Evolutionary conservation across 2,113 vertebrate genomes (phyloP), one percentile per base, ranked within the genome.

Genomic region (Planiliza haematocheilus): DNA sequence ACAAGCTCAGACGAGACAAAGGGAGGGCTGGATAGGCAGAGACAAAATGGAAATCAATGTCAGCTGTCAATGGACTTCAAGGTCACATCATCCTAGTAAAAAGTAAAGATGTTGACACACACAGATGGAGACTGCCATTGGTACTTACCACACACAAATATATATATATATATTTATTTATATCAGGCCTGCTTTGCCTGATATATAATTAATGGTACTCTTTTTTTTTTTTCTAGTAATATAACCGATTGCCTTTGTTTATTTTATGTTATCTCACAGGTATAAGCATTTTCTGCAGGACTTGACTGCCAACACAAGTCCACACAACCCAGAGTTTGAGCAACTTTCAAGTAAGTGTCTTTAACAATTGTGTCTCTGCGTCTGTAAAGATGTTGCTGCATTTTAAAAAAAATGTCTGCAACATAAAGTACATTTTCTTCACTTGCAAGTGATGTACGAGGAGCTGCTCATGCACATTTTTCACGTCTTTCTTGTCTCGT

Each of bases 271-370:
- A 75, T 34, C 51, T 81, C 70, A 55, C 58, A 94, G 93, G 85
- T 91, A 97, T 69, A 94, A 95, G 41, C 91, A 95, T 79, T 91
- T 94, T 56, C 79, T 89, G 38, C 58, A 60, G 66, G 80, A 93
- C 77, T 79, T 93, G 90, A 63, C 77, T 41, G 91, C 94, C 78
- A 93, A 94, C 77, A 91, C 89, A 18, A 91, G 77, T 77, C 93
- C 80, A 58, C 93, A 91, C 61, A 4, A 88, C 82, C 83, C 91
- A 8, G 93, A 92, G 88, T 91, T 95, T 84, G 90, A 92, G 10
- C 92, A 94, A 84, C 94, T 98, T 79, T 92, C 94, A 91, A 92
- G 97, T 98, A 94, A 84, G 95, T 85, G 39, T 74, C 46, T 74
- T 11, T 12, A 14, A 48, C n/a, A 2, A 46, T 77, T 2, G 34